A percentile compares a stretch with the other conserved stretches of the same genome.
These are phyloP conservation scores for Selene dorsalis DNA, from an alignment of 2,797 vertebrate species.

Conservation along the genomic window DNA sequence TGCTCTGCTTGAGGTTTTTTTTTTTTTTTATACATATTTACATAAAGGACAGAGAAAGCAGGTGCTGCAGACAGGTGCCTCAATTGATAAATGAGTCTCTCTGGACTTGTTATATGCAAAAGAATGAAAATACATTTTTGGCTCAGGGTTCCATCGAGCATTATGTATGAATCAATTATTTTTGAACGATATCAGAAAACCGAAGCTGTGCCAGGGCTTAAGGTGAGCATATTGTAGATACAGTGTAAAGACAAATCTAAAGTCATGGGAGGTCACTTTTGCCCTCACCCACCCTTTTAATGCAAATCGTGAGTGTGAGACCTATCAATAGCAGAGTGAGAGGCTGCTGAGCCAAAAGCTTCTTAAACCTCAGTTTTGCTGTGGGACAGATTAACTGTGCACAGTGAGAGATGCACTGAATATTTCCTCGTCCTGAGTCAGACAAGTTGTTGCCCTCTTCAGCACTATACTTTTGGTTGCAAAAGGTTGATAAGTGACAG, in stretches of 20 bases:
- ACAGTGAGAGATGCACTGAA: conserved; percentile 26
- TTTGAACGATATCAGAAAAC: background rate
- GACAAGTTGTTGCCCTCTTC: conserved; percentile 27
- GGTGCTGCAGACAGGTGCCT: background rate
- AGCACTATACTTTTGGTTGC: conserved; percentile 17
- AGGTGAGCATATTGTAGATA: background rate
- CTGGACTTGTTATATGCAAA: background rate
- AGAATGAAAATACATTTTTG: conserved; percentile 12
- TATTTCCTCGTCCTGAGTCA: conserved; percentile 28
- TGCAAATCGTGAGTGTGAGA: conserved; percentile 19
- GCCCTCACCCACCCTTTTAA: background rate
- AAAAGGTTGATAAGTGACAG: conserved; percentile 37
- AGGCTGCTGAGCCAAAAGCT: conserved; percentile 46
- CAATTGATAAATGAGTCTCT: conserved; percentile 12
- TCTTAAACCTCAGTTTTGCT: conserved; percentile 48
- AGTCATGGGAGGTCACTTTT: conserved; percentile 11
- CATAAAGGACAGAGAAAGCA: background rate
- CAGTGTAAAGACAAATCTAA: background rate
- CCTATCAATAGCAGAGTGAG: conserved; percentile 24
- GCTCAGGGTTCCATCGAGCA: background rate
- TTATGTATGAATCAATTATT: background rate
- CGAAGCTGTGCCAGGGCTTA: background rate
- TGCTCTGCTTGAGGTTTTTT: too few relatives aligned
- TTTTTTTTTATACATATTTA: background rate
- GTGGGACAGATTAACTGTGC: conserved; percentile 54